phyloP scores from a whole-genome alignment of 2,113 vertebrate genomes.

The Thryonomys swinderianus region DNA sequence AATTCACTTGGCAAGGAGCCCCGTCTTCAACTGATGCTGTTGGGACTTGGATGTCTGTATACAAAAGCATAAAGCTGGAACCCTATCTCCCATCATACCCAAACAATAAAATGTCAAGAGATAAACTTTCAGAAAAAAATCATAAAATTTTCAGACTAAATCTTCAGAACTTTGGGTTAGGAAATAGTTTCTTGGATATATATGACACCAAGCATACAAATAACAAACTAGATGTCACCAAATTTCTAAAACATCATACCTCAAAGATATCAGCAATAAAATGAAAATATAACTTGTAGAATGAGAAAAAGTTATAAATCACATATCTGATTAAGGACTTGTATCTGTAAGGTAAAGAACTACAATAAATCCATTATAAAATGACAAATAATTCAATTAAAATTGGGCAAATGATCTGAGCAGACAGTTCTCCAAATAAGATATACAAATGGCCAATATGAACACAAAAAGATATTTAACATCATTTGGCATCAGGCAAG shows the following conservation, averaged over 20 bases:
- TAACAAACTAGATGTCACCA: not conserved
- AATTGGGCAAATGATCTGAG: not conserved
- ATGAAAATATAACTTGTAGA: not conserved
- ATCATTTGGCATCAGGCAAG: not conserved
- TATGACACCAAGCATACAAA: not conserved
- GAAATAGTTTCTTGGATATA: not conserved
- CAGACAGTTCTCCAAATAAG: not conserved
- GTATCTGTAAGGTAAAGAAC: not conserved
- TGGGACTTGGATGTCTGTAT: not conserved
- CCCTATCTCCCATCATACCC: not conserved
- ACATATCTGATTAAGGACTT: not conserved
- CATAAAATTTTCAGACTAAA: not conserved
- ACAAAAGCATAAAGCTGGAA: not conserved
- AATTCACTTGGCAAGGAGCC: not conserved
- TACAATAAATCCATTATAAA: not conserved
- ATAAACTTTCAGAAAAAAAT: not conserved
- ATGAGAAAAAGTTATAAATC: not conserved
- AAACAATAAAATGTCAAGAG: not conserved
- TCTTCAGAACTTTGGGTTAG: not conserved
- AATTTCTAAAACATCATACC: not conserved
- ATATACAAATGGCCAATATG: not conserved
- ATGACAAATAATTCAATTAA: constrained; percentile 15
- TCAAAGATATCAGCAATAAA: not conserved
- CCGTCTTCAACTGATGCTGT: not conserved
- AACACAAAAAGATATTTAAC: not conserved